These are phyloP conservation scores for Tribolium madens DNA, from an alignment of 1,140 invertebrate genomes.

Conservation along the genomic window DNA sequence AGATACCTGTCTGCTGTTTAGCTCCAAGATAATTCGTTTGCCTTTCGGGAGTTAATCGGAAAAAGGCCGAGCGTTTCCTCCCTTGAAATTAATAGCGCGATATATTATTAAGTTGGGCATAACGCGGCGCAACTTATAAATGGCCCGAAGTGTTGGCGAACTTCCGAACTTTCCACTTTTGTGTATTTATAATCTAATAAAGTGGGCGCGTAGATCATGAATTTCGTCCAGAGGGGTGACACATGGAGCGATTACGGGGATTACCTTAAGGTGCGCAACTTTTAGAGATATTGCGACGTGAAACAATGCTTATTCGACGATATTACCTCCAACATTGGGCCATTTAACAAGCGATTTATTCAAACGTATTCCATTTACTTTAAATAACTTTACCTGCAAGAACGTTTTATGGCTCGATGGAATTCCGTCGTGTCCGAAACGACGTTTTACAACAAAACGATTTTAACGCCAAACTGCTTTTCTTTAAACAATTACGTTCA, in stretches of 20 bases:
- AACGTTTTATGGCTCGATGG: conserved; percentile 22
- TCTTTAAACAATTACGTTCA: background rate
- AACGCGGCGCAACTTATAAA: conserved; percentile 50
- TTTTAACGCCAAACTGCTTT: background rate
- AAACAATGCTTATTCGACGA: conserved; percentile 53
- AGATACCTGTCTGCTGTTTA: background rate
- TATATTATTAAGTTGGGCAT: conserved; percentile 49
- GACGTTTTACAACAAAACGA: background rate
- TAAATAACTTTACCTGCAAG: conserved; percentile 44
- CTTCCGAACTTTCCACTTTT: conserved; percentile 55
- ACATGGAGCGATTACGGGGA: conserved; percentile 52
- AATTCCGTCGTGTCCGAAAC: conserved; percentile 1
- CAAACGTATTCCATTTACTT: conserved; percentile 46
- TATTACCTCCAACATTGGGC: conserved; percentile 55
- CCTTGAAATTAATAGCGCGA: conserved; percentile 46
- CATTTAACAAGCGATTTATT: conserved; percentile 57
- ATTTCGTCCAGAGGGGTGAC: conserved; percentile 46
- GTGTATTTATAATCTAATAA: conserved; percentile 62
- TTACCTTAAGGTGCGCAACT: conserved; percentile 51
- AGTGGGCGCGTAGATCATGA: conserved; percentile 58
- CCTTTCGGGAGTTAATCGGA: background rate
- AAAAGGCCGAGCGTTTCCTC: background rate
- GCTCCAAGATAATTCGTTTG: background rate
- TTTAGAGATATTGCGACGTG: conserved; percentile 54
- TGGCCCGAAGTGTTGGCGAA: conserved; percentile 49